Evolutionary conservation across 2,888 invertebrate genomes (phyloP).

Genomic region (Drosophila kuntzei): DNA sequence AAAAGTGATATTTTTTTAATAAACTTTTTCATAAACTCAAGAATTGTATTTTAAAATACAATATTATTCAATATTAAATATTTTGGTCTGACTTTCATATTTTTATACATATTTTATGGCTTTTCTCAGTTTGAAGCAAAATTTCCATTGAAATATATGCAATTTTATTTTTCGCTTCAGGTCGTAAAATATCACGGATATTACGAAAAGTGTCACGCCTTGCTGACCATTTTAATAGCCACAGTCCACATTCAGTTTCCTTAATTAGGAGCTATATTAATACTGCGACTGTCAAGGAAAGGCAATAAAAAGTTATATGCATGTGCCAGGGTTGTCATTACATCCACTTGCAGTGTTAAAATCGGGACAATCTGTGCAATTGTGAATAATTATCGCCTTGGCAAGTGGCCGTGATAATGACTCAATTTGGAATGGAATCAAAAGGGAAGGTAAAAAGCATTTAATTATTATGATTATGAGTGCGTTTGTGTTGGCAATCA

Average conservation of each 20-base stretch:
- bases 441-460: constrained; percentile 46
- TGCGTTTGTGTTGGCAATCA: constrained; percentile 31
- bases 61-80: no score
- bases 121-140: not conserved
- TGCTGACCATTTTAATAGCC: constrained; percentile 6
- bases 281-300: constrained; percentile 14
- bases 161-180: not conserved
- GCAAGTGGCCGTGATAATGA: constrained; percentile 64
- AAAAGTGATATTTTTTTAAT: no score
- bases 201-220: not conserved
- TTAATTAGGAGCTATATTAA: constrained; percentile 6
- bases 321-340: constrained; percentile 47
- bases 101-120: not conserved
- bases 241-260: constrained; percentile 2
- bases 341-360: constrained; percentile 47
- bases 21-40: not conserved
- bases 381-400: constrained; percentile 60
- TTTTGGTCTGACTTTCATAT: no score
- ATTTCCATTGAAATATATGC: not conserved
- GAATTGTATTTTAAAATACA: not conserved
- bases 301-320: constrained; percentile 59
- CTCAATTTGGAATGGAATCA: constrained; percentile 50
- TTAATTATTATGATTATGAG: constrained; percentile 69
- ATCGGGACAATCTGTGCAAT: constrained; percentile 49
- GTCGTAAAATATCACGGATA: not conserved